phyloP scores from a whole-genome alignment of 1,140 invertebrate species.

The Lordiphosa clarofinis region DNA sequence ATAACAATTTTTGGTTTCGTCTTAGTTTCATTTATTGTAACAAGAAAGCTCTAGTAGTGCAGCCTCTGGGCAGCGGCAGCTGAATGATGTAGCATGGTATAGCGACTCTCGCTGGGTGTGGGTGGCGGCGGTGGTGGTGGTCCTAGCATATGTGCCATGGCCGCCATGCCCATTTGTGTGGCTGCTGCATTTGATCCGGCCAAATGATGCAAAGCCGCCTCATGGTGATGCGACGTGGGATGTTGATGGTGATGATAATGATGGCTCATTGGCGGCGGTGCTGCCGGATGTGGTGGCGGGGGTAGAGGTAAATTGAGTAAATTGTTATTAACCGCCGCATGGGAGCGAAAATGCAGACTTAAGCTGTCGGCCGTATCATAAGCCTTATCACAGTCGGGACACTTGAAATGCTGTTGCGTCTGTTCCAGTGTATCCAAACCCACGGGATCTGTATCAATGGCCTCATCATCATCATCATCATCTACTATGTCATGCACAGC shows the following conservation, averaged over 20 bases:
- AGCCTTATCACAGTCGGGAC: conserved; percentile 77
- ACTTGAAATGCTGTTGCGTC: conserved; percentile 58
- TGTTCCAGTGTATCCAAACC: conserved; percentile 42
- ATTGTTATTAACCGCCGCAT: conserved; percentile 62
- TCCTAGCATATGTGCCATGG: conserved; percentile 69
- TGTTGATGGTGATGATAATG: conserved; percentile 58
- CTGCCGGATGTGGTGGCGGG: conserved; percentile 28
- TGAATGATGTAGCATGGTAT: conserved; percentile 63
- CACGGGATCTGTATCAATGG: conserved; percentile 70
- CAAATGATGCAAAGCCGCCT: conserved; percentile 52
- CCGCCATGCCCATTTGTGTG: conserved; percentile 69
- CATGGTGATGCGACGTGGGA: conserved; percentile 37
- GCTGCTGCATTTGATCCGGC: conserved; percentile 53
- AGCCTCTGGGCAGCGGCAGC: conserved; percentile 51
- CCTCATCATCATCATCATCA: conserved; percentile 69
- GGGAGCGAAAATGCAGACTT: conserved; percentile 70
- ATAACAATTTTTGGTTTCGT: no score
- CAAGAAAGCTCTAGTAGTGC: conserved; percentile 38
- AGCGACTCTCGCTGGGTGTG: conserved; percentile 60
- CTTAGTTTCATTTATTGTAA: conserved; percentile 1
- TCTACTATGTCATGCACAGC: conserved; percentile 62
- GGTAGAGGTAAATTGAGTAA: conserved; percentile 44
- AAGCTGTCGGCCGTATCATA: conserved; percentile 67
- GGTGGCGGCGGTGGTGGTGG: conserved; percentile 68
- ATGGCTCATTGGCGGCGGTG: conserved; percentile 55